phyloP scores from a whole-genome alignment of 30 jellyfish, hydroid and myxozoan species.

The Sanderia malayensis region DNA sequence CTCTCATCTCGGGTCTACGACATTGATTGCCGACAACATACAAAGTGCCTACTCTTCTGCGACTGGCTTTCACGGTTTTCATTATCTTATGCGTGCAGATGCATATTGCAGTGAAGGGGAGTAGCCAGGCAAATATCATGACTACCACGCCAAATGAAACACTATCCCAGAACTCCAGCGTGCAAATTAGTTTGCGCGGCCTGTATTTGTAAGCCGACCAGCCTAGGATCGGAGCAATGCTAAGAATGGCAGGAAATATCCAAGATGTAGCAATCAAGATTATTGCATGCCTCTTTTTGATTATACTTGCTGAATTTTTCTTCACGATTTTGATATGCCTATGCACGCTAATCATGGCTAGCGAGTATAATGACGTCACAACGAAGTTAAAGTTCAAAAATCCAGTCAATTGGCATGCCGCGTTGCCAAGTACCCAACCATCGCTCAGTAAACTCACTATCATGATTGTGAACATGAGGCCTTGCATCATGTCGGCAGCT shows the following conservation, averaged over 20 bases:
- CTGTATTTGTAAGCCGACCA: constrained; percentile 57
- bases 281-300: constrained; percentile 6
- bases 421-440: constrained; percentile 56
- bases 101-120: constrained; percentile 53
- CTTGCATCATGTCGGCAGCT: constrained; percentile 58
- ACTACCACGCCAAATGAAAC: constrained; percentile 24
- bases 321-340: constrained; percentile 42
- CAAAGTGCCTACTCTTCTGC: constrained; percentile 17
- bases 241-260: constrained; percentile 20
- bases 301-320: background rate
- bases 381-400: constrained; percentile 41
- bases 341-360: constrained; percentile 45
- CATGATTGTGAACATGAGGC: constrained; percentile 28
- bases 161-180: constrained; percentile 31
- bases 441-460: constrained; percentile 25
- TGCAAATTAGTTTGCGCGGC: constrained; percentile 61
- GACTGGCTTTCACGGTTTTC: constrained; percentile 24
- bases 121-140: background rate
- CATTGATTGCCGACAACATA: constrained; percentile 2
- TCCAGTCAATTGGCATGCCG: constrained; percentile 59
- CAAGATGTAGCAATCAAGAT: constrained; percentile 15
- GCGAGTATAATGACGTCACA: constrained; percentile 38
- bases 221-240: constrained; percentile 52
- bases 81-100: constrained; percentile 25
- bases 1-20: constrained; percentile 24